phyloP scores from a whole-genome alignment of 2,113 vertebrate genomes.

The Protobothrops flavoviridis region DNA sequence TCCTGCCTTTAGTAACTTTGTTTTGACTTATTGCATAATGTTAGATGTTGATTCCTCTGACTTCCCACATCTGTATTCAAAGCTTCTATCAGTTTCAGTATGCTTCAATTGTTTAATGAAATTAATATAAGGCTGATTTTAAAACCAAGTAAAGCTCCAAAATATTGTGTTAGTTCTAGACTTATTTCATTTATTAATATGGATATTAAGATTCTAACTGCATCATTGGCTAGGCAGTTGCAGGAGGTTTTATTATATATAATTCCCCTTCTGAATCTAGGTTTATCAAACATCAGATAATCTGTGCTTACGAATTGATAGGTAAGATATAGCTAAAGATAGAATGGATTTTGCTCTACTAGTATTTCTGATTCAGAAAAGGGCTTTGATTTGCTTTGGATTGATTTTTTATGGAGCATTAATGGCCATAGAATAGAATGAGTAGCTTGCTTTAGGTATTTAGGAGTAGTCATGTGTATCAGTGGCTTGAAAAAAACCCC shows the following conservation, averaged over 20 bases:
- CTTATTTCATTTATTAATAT: background rate
- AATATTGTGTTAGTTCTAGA: background rate
- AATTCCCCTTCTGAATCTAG: background rate
- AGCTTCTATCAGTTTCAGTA: background rate
- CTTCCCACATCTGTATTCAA: background rate
- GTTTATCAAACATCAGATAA: background rate
- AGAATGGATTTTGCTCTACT: background rate
- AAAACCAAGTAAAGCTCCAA: background rate
- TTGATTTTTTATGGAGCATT: background rate
- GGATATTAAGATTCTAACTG: background rate
- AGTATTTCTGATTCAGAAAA: background rate
- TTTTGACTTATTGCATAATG: background rate
- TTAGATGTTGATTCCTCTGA: background rate
- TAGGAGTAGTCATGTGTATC: background rate
- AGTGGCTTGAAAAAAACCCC: background rate
- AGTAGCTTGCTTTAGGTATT: background rate
- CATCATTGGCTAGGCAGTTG: background rate
- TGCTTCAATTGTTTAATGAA: background rate
- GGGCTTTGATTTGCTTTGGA: background rate
- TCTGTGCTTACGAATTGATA: background rate
- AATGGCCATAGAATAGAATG: background rate
- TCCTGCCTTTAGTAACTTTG: background rate
- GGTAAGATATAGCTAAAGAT: background rate
- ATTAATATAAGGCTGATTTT: background rate
- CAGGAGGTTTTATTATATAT: background rate